Percentiles rank a stretch among this genome's conserved stretches.
Evolutionary conservation across 2,113 vertebrate species (phyloP).

Genomic region (Cettia cetti): DNA sequence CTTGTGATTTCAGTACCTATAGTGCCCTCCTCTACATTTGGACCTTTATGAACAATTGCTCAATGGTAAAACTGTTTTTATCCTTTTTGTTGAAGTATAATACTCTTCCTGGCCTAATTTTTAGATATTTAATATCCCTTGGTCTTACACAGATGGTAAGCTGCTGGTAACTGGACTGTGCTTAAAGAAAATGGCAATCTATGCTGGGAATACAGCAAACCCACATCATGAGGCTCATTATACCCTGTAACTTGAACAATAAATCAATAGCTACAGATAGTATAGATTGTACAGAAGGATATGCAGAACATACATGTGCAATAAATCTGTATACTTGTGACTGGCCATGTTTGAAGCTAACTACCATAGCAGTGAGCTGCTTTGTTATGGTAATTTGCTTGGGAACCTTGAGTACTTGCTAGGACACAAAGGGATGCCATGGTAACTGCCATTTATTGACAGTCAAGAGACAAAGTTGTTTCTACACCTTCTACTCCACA

Average conservation of each 20-base stretch:
- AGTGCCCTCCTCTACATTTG: not conserved
- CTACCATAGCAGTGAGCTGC: not conserved
- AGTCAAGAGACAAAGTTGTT: not conserved
- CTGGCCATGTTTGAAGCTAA: not conserved
- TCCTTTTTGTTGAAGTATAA: not conserved
- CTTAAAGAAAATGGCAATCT: not conserved
- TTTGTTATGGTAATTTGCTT: not conserved
- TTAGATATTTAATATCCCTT: not conserved
- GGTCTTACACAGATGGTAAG: not conserved
- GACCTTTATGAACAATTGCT: not conserved
- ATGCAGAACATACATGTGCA: not conserved
- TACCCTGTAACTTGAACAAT: not conserved
- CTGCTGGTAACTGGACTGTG: not conserved
- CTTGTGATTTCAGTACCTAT: not conserved
- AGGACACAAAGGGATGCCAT: not conserved
- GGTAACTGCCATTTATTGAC: not conserved
- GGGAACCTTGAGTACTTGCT: not conserved
- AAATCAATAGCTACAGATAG: rapidly evolving
- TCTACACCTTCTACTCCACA: not conserved
- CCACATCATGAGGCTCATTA: not conserved
- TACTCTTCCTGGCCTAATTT: not conserved
- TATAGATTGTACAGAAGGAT: not conserved
- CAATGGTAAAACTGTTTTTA: not conserved
- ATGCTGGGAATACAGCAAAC: not conserved
- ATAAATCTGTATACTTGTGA: not conserved